Evolutionary conservation across 2,797 vertebrate genomes (phyloP).

Genomic region (Acanthurus tractus): DNA sequence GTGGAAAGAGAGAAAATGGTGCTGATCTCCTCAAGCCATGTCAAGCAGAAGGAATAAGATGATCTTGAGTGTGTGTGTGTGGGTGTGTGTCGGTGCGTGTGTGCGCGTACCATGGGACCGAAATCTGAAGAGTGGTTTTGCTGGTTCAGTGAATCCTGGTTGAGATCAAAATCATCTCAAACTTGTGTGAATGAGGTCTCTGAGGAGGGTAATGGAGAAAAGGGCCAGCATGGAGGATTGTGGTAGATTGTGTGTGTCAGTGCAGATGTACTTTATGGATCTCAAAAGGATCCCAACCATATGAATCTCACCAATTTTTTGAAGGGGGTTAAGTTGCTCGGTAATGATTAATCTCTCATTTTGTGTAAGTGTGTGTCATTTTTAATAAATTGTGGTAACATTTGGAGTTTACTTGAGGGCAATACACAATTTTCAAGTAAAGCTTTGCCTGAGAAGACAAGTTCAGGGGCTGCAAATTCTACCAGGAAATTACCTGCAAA

Average conservation of each 20-base stretch:
- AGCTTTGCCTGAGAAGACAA: conserved; percentile 1
- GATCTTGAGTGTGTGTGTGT: conserved; percentile 4
- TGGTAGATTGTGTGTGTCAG: conserved; percentile 16
- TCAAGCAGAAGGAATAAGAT: conserved; percentile 52
- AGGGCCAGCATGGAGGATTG: conserved; percentile 47
- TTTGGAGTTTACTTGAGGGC: not conserved
- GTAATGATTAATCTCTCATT: not conserved
- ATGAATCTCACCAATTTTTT: not conserved
- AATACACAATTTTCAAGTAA: conserved; percentile 1
- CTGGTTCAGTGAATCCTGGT: conserved; percentile 74
- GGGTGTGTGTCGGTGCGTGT: conserved; percentile 6
- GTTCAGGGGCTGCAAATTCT: not conserved
- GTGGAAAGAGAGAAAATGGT: conserved; percentile 54
- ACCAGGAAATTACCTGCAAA: not conserved
- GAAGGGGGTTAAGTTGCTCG: not conserved
- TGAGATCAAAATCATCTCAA: conserved; percentile 77
- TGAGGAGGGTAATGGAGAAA: conserved; percentile 67
- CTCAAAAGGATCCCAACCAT: not conserved
- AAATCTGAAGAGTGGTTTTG: conserved; percentile 71
- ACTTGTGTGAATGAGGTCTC: conserved; percentile 75
- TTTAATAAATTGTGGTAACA: not conserved
- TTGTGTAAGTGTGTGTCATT: not conserved
- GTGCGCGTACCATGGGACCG: conserved; percentile 44
- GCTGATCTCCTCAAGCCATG: conserved; percentile 53
- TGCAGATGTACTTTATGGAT: not conserved